Base-by-base conservation (phyloP, 2,888 invertebrate genomes). In the Crocallis elinguaria region DNA sequence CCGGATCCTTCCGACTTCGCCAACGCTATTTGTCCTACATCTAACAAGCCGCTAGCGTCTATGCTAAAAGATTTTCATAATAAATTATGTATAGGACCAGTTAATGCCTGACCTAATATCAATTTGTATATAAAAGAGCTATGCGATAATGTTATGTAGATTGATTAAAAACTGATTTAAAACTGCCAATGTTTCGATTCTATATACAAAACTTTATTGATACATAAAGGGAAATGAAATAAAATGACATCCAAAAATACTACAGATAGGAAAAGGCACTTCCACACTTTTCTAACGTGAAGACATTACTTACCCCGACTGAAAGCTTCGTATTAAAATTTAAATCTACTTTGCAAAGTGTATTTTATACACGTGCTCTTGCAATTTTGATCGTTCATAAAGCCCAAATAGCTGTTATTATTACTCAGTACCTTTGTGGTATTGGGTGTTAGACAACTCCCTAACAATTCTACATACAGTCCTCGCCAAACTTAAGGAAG, bases 341-440 rank as follows among this genome's bases (percentile, higher is more conserved):
- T 91, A 91, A 91, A 91, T 90, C 90, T 91, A 91, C 91, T 91
- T 91, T 89, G 84, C 88, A 86, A 90, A 91, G 89, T 90, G 88
- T 90, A 86, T 89, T 91, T 89, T 89, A 89, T 91, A 90, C 88
- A 88, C 88, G 88, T 88, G 88, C 86, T 86, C 84, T 80, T 88
- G 84, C 90, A 88, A 91, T 89, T 91, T 88, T 88, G 90, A 90
- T 90, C 87, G 88, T 89, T 86, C 90, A 87, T 90, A 89, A 91
- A 88, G 84, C 87, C 74, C 77, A 75, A 89, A 90, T 84, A 83
- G 87, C 85, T 83, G 73, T 80, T 86, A 89, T 88, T 88, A 90
- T 90, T 88, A 88, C 84, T 71, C 76, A 80, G 80, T 77, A 86
- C 88, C 86, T 86, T 81, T 85, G 88, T 78, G 86, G 86, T 88